Conservation (phyloP, 2,888 invertebrate species). For the Lumbricus terrestris region DNA sequence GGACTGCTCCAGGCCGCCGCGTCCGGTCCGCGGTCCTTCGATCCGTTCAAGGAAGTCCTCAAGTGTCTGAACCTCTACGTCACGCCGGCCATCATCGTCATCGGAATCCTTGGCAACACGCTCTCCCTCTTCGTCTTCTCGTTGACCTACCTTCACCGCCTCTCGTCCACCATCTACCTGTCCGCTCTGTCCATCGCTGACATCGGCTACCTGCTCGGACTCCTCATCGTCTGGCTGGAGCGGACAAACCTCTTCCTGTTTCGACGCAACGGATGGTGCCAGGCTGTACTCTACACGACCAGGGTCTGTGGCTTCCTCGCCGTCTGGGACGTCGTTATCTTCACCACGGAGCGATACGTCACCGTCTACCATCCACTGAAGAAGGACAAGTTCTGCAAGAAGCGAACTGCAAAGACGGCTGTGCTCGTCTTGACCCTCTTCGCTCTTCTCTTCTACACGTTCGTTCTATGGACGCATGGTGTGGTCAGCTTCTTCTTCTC, state of each 20-base stretch:
- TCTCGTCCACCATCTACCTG: conserved; percentile 30
- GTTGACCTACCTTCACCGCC: background rate
- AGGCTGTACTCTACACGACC: conserved; percentile 5
- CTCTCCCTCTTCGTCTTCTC: background rate
- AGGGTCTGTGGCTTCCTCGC: conserved; percentile 32
- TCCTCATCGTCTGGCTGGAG: conserved; percentile 26
- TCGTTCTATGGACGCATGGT: conserved; percentile 24
- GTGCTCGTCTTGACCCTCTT: conserved; percentile 18
- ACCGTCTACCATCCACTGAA: conserved; percentile 32
- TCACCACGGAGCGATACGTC: conserved; percentile 35
- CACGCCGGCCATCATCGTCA: conserved; percentile 18
- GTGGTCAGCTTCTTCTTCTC: conserved; percentile 24
- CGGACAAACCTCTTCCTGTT: background rate
- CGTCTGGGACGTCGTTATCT: conserved; percentile 34
- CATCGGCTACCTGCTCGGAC: conserved; percentile 26
- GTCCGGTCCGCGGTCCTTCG: background rate
- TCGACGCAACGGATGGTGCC: conserved; percentile 19
- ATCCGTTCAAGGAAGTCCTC: conserved; percentile 12
- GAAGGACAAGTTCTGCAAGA: conserved; percentile 30
- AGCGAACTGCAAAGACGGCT: conserved; percentile 23
- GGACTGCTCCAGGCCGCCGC: background rate
- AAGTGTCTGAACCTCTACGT: conserved; percentile 17
- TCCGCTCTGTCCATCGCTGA: conserved; percentile 24
- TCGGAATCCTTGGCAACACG: conserved; percentile 15
- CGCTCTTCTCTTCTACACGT: conserved; percentile 29